Percentiles rank a stretch among this genome's conserved stretches.
Evolutionary conservation across 2,797 vertebrate genomes (phyloP).

Genomic region (Geotrypetes seraphini): DNA sequence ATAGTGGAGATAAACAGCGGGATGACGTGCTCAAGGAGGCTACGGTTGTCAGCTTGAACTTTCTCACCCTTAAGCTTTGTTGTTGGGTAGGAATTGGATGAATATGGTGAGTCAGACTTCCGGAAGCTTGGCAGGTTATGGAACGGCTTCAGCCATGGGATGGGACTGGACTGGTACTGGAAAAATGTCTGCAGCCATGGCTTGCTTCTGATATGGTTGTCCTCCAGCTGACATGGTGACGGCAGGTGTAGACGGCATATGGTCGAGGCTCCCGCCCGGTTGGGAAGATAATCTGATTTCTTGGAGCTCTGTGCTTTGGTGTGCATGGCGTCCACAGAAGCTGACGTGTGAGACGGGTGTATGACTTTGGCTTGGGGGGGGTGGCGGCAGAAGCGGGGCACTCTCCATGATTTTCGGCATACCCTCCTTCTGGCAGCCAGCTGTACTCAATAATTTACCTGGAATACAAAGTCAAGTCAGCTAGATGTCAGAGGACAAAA

Average conservation of each 20-base stretch:
- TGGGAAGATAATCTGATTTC: too few species aligned
- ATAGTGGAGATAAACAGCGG: too few species aligned
- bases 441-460: too few species aligned
- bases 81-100: neutral
- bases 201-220: neutral
- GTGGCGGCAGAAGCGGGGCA: too few species aligned
- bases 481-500: too few species aligned
- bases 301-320: neutral
- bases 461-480: too few species aligned
- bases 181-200: too few species aligned
- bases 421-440: too few species aligned
- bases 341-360: neutral
- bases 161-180: constrained; percentile 1
- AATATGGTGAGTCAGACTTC: neutral
- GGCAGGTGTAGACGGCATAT: neutral
- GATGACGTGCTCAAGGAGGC: too few species aligned
- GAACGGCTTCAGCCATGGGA: neutral
- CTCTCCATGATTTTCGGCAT: too few species aligned
- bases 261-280: too few species aligned
- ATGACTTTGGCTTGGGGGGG: neutral
- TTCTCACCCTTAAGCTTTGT: neutral
- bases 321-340: neutral
- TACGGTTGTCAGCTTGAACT: too few species aligned
- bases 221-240: neutral
- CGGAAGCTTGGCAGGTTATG: constrained; percentile 3